A percentile compares a stretch with the other conserved stretches of the same genome.
Conservation (phyloP, 2,888 invertebrate species). For the Busseola fusca region DNA sequence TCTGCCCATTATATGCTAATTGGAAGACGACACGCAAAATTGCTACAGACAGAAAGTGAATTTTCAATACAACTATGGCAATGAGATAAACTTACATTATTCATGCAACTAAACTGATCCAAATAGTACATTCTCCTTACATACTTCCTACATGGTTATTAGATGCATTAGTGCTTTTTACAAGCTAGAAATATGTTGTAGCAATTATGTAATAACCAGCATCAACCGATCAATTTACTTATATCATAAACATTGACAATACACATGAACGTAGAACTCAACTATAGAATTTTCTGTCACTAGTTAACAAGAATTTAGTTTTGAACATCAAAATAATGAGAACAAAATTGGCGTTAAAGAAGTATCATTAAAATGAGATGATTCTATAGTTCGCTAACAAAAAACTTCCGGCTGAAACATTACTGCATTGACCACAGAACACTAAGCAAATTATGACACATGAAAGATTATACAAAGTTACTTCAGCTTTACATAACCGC, state of each 20-base stretch:
- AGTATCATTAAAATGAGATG: neutral
- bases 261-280: neutral
- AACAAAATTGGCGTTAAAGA: too few relatives aligned
- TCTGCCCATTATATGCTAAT: conserved; percentile 81
- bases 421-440: conserved; percentile 4
- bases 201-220: neutral
- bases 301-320: neutral
- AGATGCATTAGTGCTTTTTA: neutral
- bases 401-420: conserved; percentile 8
- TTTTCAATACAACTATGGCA: conserved; percentile 46
- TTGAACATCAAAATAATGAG: neutral
- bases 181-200: neutral
- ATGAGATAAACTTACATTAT: conserved; percentile 22
- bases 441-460: conserved; percentile 35
- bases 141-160: neutral
- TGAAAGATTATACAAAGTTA: conserved; percentile 52
- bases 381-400: neutral
- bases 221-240: neutral
- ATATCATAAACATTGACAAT: neutral
- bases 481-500: conserved; percentile 67
- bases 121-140: neutral
- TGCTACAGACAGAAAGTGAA: conserved; percentile 71
- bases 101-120: conserved; percentile 11
- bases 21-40: conserved; percentile 76
- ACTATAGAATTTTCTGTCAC: neutral